These are phyloP conservation scores for Pseudotriccus pelzelni DNA, from an alignment of 2,797 vertebrate species.

Conservation along the genomic window DNA sequence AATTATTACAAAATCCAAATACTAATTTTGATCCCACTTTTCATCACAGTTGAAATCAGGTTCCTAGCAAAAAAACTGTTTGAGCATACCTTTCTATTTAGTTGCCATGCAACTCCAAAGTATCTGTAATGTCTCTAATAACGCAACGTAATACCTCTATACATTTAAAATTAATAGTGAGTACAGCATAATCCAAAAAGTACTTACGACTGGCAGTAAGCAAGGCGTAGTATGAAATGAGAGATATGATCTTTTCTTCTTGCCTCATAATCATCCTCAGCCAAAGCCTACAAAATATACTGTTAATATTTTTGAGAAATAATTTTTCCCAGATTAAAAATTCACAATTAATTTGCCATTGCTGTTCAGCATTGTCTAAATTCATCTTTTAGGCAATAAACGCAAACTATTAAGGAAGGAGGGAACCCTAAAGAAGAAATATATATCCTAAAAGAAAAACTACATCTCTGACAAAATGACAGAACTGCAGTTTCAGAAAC, in stretches of 20 bases:
- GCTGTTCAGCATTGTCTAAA: neutral
- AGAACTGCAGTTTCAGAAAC: neutral
- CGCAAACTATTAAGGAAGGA: neutral
- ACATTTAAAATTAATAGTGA: neutral
- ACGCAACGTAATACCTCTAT: neutral
- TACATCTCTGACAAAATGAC: neutral
- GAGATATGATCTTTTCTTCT: conserved; percentile 93
- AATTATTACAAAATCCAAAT: neutral
- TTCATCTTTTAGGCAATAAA: neutral
- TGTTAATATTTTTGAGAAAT: conserved; percentile 14
- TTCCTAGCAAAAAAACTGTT: neutral
- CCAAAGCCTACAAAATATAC: conserved; percentile 46
- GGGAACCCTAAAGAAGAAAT: neutral
- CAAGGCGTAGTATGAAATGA: conserved; percentile 96
- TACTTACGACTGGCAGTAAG: conserved; percentile 97
- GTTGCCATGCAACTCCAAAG: neutral
- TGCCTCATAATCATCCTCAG: conserved; percentile 82
- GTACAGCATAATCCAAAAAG: neutral
- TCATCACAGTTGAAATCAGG: neutral
- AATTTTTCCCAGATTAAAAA: neutral
- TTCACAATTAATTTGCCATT: neutral
- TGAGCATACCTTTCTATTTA: neutral
- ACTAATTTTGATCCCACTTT: neutral
- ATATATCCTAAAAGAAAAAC: neutral
- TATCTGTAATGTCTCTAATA: neutral